These are phyloP conservation scores for Pseudochaenichthys georgianus DNA, from an alignment of 2,797 vertebrate genomes.

Conservation along the genomic window DNA sequence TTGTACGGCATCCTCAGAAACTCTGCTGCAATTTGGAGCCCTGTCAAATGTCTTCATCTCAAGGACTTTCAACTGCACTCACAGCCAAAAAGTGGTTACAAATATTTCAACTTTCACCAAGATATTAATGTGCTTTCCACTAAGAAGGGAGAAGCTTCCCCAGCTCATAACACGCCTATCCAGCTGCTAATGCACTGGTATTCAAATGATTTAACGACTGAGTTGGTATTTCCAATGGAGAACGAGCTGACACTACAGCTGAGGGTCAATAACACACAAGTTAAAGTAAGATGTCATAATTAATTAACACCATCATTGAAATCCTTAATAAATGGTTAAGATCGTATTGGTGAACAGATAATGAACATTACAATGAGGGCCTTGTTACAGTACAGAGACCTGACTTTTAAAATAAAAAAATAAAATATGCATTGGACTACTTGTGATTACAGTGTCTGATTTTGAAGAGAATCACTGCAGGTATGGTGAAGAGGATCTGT, in stretches of 20 bases:
- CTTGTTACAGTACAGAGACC: conserved; percentile 80
- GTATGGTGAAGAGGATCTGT: conserved; percentile 69
- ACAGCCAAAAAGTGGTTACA: neutral
- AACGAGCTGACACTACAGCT: conserved; percentile 78
- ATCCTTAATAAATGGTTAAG: neutral
- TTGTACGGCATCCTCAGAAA: too few species aligned
- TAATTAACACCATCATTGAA: neutral
- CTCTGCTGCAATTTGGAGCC: too few species aligned
- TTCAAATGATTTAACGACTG: conserved; percentile 85
- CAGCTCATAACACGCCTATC: conserved; percentile 78
- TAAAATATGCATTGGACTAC: neutral
- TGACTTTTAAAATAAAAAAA: conserved; percentile 41
- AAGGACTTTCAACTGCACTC: too few species aligned
- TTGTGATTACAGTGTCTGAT: neutral
- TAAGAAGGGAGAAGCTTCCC: conserved; percentile 81
- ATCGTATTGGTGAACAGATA: conserved; percentile 61
- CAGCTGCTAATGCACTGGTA: conserved; percentile 82
- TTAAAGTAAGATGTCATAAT: neutral
- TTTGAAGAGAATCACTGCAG: conserved; percentile 64
- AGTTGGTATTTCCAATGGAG: conserved; percentile 86
- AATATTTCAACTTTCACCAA: neutral
- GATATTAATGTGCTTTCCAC: conserved; percentile 78
- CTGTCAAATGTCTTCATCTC: too few species aligned
- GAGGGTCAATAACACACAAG: conserved; percentile 11
- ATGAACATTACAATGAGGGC: conserved; percentile 78